Conservation (phyloP, 1,140 invertebrate genomes). For the Drosophila truncata region DNA sequence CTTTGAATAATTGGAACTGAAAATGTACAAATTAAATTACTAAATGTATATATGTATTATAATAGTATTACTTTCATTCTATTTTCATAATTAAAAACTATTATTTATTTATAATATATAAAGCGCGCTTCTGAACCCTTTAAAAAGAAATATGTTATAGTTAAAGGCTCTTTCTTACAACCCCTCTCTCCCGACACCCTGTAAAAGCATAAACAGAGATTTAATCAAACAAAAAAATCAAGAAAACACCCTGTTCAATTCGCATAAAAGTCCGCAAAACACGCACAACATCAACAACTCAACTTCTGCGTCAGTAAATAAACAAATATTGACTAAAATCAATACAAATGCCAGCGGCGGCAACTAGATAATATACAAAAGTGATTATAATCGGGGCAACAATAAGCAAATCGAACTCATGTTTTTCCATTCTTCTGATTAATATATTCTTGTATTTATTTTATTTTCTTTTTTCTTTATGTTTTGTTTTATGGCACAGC, state of each 20-base stretch:
- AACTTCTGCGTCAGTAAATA: slow-evolving; percentile 75
- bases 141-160: neutral
- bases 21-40: too few relatives aligned
- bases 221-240: neutral
- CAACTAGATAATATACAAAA: slow-evolving; percentile 54
- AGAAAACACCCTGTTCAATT: slow-evolving; percentile 22
- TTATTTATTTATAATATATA: too few relatives aligned
- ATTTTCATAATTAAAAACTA: too few relatives aligned
- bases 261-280: slow-evolving; percentile 44
- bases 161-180: neutral
- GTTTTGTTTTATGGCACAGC: slow-evolving; percentile 54
- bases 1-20: too few relatives aligned
- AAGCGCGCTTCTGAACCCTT: too few relatives aligned
- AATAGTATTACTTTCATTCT: too few relatives aligned
- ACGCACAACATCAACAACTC: slow-evolving; percentile 52
- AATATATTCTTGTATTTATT: slow-evolving; percentile 16
- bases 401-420: slow-evolving; percentile 32
- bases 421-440: slow-evolving; percentile 39
- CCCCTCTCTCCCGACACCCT: neutral
- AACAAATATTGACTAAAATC: slow-evolving; percentile 81
- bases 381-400: slow-evolving; percentile 49
- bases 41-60: too few relatives aligned
- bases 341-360: slow-evolving; percentile 60
- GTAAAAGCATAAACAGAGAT: neutral
- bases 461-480: slow-evolving; percentile 33